Base-by-base conservation (phyloP, 2,888 invertebrate species). In the Lissocephala sabroskyi region DNA sequence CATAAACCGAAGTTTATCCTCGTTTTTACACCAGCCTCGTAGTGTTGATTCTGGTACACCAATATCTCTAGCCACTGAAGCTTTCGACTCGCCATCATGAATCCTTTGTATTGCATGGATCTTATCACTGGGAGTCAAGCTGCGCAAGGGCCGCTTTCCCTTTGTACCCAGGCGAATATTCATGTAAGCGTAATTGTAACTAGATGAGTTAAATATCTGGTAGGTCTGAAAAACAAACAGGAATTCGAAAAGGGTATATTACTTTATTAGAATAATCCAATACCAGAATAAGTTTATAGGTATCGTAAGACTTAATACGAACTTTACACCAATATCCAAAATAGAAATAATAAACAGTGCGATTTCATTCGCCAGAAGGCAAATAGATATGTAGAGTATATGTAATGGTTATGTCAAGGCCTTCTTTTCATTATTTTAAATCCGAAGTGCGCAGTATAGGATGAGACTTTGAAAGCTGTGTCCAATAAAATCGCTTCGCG, bases 21-120 rank as follows among this genome's bases (percentile, higher is more conserved):
- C 93, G 79, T 93, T 92, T 83, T 94, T 94, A 85, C 94, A 94
- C 94, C 94, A 94, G 50, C 94, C 94, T 2, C 94, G 88, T 11
- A 94, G 86, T 6, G 94, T 94, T 2, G 93, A 94, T 83, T 94
- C 94, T 0, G 94, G 94, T 13, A 94, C 93, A 28, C 93, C 93
- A 79, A 94, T 93, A 81, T 93, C 92, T 2, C 94, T 87, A 1
- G 94, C 94, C 1, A 94, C 94, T 0, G 93, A 92, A 2, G 94
- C 94, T 79, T 94, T 94, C 48, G 92, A 92, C 82, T 94, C 93
- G 43, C 94, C 94, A 81, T 92, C 91, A 86, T 92, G 92, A 36
- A 95, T 93, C 59, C 94, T 87, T 70, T 92, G 89, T 65, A 95
- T 92, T 29, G 94, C 93, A 75, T 91, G 89, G 66, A 94, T 88